A percentile compares a stretch with the other conserved stretches of the same genome.
Conservation (phyloP, 2,113 vertebrate genomes). For the Oryzias woworae region DNA sequence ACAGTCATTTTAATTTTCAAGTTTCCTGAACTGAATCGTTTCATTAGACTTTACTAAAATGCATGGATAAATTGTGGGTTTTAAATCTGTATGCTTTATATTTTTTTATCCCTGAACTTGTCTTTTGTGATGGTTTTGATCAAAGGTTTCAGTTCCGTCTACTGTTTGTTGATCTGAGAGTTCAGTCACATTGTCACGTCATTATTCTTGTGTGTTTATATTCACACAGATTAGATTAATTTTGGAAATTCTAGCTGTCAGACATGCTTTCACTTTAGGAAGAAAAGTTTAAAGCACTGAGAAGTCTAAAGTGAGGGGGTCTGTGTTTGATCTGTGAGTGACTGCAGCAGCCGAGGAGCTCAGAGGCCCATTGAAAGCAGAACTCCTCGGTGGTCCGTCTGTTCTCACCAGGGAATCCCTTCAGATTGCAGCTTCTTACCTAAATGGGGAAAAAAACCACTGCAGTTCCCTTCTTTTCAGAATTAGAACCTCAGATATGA, state of each 20-base stretch:
- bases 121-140: too few species aligned
- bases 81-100: not conserved
- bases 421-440: slow-evolving; percentile 60
- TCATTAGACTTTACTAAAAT: slow-evolving; percentile 14
- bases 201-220: slow-evolving; percentile 61
- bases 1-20: slow-evolving; percentile 59
- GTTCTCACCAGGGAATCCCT: slow-evolving; percentile 70
- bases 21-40: slow-evolving; percentile 26
- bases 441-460: slow-evolving; percentile 60
- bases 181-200: slow-evolving; percentile 24
- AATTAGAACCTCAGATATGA: slow-evolving; percentile 8
- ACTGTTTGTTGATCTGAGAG: slow-evolving; percentile 14
- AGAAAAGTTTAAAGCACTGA: slow-evolving; percentile 30
- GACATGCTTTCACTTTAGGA: slow-evolving; percentile 52
- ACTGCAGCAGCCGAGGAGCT: slow-evolving; percentile 69
- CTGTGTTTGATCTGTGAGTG: slow-evolving; percentile 58
- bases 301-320: slow-evolving; percentile 25
- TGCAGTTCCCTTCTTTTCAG: slow-evolving; percentile 25
- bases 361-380: slow-evolving; percentile 63
- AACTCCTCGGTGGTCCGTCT: slow-evolving; percentile 73
- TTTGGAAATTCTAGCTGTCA: slow-evolving; percentile 54
- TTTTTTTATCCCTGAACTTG: too few species aligned
- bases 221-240: slow-evolving; percentile 66
- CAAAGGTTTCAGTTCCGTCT: not conserved
- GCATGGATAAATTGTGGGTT: not conserved